These are phyloP conservation scores for Rhabdomys pumilio DNA, from an alignment of 2,797 vertebrate species.

Conservation along the genomic window DNA sequence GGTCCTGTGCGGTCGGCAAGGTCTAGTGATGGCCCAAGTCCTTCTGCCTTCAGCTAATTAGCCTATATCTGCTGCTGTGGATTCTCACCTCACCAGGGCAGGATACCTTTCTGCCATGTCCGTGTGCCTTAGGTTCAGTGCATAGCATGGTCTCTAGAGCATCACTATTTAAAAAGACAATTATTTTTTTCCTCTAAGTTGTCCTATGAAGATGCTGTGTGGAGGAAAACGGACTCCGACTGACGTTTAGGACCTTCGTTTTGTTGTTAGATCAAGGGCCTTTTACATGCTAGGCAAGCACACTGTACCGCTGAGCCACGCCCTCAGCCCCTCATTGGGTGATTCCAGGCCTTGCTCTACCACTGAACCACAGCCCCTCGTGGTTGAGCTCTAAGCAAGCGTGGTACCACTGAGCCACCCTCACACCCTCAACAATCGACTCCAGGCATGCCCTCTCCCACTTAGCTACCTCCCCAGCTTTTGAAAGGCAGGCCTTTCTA, in stretches of 20 bases:
- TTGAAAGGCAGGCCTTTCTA: neutral
- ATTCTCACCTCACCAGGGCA: neutral
- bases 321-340: neutral
- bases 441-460: neutral
- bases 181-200: neutral
- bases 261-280: neutral
- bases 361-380: neutral
- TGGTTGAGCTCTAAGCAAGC: neutral
- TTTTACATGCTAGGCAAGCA: neutral
- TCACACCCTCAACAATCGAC: neutral
- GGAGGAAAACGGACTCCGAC: neutral
- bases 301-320: neutral
- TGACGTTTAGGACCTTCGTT: neutral
- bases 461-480: neutral
- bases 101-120: neutral
- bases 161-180: neutral
- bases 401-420: neutral
- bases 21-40: neutral
- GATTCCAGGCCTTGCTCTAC: neutral
- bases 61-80: no score
- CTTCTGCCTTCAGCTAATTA: neutral
- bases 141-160: neutral
- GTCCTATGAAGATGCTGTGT: neutral
- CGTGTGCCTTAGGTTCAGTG: accelerated
- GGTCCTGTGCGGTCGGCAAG: neutral